These are phyloP conservation scores for Hippolais icterina DNA, from an alignment of 2,113 vertebrate species.

Conservation along the genomic window DNA sequence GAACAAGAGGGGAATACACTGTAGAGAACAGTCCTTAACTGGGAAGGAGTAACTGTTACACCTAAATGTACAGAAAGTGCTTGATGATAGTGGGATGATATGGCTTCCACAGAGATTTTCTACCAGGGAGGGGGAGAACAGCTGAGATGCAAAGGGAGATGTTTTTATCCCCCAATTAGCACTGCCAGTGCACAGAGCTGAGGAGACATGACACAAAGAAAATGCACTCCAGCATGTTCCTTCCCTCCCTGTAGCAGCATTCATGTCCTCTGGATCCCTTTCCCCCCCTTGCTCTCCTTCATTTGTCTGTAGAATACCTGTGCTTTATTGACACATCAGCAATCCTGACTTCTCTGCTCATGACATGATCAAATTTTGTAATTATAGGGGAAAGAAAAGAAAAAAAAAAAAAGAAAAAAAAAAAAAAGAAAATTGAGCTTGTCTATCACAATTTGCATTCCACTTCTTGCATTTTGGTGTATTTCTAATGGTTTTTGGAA, in stretches of 20 bases:
- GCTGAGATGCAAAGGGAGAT: not conserved
- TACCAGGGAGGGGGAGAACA: not conserved
- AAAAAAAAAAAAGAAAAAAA: not conserved
- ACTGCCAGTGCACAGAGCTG: not conserved
- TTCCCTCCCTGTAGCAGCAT: not conserved
- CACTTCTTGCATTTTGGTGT: not conserved
- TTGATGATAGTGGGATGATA: not conserved
- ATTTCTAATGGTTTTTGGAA: not conserved
- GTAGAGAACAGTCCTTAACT: not conserved
- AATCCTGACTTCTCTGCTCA: not conserved
- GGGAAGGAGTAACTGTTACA: not conserved
- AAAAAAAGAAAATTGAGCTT: not conserved
- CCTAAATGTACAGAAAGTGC: not conserved
- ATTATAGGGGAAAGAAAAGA: not conserved
- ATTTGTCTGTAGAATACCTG: not conserved
- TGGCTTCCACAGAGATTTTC: not conserved
- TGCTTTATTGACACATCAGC: not conserved
- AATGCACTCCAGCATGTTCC: not conserved
- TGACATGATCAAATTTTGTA: not conserved
- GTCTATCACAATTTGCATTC: not conserved
- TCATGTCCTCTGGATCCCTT: not conserved
- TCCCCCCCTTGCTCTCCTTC: fast-evolving
- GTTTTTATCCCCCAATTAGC: not conserved
- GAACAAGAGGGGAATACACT: not conserved
- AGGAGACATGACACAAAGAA: not conserved